phyloP scores from a whole-genome alignment of 2,113 vertebrate species.

The Dissostichus mawsoni region DNA sequence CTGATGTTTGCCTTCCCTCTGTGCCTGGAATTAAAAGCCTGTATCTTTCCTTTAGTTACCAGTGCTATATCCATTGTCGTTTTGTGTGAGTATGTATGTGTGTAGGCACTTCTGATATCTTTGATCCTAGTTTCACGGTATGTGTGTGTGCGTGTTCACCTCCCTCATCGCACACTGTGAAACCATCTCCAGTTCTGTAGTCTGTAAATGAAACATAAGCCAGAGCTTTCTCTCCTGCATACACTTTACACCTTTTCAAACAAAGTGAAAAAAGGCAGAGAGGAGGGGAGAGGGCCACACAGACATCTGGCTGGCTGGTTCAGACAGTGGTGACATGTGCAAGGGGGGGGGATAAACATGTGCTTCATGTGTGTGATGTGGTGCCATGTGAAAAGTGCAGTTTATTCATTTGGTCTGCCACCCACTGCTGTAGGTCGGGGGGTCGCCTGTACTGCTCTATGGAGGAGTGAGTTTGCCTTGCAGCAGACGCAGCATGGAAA shows the following conservation, averaged over 20 bases:
- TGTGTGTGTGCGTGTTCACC: constrained; percentile 18
- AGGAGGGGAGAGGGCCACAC: constrained; percentile 17
- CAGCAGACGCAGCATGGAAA: constrained; percentile 34
- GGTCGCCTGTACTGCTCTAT: constrained; percentile 6
- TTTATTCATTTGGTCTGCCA: constrained; percentile 52
- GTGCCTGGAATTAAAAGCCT: constrained; percentile 63
- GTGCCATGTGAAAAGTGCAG: constrained; percentile 40
- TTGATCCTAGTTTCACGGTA: constrained; percentile 57
- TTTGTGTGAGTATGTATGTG: constrained; percentile 27
- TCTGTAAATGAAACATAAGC: constrained; percentile 70
- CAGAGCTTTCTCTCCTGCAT: constrained; percentile 28
- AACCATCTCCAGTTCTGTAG: constrained; percentile 59
- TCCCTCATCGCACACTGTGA: constrained; percentile 32
- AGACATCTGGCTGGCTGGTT: constrained; percentile 45
- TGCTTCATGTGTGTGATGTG: constrained; percentile 22
- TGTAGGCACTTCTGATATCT: constrained; percentile 46
- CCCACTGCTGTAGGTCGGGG: constrained; percentile 45
- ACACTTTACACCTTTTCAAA: constrained; percentile 51
- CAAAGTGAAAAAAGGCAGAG: constrained; percentile 7
- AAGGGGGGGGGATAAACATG: constrained; percentile 41
- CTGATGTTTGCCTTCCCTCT: constrained; percentile 19
- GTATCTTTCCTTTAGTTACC: constrained; percentile 65
- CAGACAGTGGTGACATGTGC: constrained; percentile 30
- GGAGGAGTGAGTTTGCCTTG: constrained; percentile 10
- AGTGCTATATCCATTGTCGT: constrained; percentile 40